phyloP scores from a whole-genome alignment of 2,888 invertebrate species.

The Apodemia duryi region DNA sequence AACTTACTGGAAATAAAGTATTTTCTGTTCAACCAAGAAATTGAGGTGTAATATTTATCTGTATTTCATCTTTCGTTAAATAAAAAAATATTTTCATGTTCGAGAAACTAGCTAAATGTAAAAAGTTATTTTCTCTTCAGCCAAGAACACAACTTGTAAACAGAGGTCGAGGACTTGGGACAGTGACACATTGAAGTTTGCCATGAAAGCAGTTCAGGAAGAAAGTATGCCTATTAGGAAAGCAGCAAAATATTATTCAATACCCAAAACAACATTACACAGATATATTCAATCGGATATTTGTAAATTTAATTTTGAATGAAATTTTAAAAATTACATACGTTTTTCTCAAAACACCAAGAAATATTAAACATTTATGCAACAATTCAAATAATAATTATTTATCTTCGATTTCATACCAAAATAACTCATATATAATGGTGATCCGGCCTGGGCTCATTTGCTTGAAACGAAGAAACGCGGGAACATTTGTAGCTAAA shows the following conservation, averaged over 20 bases:
- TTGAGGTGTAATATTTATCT: background rate
- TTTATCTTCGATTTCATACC: too few relatives aligned
- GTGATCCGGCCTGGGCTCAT: too few relatives aligned
- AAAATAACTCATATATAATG: too few relatives aligned
- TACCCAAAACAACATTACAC: background rate
- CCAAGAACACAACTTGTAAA: background rate
- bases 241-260: constrained; percentile 8
- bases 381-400: background rate
- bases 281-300: constrained; percentile 11
- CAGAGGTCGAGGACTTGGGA: background rate
- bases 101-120: background rate
- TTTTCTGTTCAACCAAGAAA: too few relatives aligned
- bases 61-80: constrained; percentile 9
- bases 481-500: too few relatives aligned
- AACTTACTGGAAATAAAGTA: too few relatives aligned
- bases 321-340: background rate
- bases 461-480: too few relatives aligned
- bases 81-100: too few relatives aligned
- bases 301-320: background rate
- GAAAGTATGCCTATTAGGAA: constrained; percentile 9
- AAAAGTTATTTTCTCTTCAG: background rate
- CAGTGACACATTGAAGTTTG: constrained; percentile 3
- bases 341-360: background rate
- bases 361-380: background rate
- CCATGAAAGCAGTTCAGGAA: background rate